Percentiles rank a stretch among this genome's conserved stretches.
Conservation (phyloP, 2,113 vertebrate genomes). For the Pardalotus punctatus region DNA sequence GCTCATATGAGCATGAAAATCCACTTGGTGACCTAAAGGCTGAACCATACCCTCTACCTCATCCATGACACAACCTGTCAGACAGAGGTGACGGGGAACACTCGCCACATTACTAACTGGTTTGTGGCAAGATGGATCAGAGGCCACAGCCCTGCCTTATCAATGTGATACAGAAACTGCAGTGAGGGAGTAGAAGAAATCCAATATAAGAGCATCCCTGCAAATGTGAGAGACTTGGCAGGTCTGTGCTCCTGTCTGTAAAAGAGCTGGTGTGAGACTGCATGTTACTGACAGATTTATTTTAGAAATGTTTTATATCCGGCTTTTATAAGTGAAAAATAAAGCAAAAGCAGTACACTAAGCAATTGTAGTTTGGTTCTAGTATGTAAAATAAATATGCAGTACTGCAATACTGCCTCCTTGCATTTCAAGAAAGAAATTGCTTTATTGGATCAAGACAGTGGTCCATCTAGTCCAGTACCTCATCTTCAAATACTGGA, state of each 20-base stretch:
- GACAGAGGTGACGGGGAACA: not conserved
- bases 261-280: constrained; percentile 38
- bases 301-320: constrained; percentile 21
- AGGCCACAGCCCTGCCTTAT: not conserved
- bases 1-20: not conserved
- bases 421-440: not conserved
- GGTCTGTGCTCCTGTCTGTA: constrained; percentile 15
- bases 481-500: not conserved
- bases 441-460: not conserved
- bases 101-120: rapidly evolving
- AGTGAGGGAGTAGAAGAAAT: not conserved
- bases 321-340: not conserved
- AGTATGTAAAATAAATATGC: not conserved
- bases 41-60: not conserved
- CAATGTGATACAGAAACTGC: not conserved
- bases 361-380: not conserved
- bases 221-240: constrained; percentile 25
- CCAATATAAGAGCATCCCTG: not conserved
- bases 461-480: not conserved
- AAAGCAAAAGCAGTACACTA: not conserved
- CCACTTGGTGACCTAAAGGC: not conserved
- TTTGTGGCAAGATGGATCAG: not conserved
- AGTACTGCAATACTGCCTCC: not conserved
- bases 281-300: constrained; percentile 27
- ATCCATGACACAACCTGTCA: rapidly evolving